Conservation (phyloP, 2,113 vertebrate species). For the Archilochus colubris region DNA sequence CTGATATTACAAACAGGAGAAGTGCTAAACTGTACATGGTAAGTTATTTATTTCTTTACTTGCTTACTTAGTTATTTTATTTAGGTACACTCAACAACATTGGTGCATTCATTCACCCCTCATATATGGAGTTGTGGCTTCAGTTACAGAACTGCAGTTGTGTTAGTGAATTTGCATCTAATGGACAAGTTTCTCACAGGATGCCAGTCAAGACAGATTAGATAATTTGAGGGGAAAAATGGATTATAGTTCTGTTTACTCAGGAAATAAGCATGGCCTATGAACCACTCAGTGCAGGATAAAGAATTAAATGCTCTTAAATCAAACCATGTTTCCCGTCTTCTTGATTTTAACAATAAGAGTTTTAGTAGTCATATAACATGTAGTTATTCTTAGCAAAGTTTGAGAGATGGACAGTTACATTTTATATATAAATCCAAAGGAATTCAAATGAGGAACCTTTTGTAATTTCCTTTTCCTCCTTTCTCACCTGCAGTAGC, state of each 20-base stretch:
- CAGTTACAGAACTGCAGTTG: neutral
- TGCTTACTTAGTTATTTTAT: neutral
- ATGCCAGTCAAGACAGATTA: neutral
- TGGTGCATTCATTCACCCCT: neutral
- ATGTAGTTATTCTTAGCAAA: neutral
- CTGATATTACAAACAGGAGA: conserved; percentile 88
- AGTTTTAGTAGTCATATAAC: neutral
- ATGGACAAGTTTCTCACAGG: neutral
- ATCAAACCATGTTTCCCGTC: neutral
- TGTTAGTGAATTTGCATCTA: neutral
- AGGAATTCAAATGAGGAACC: neutral
- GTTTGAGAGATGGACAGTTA: neutral
- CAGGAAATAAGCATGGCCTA: neutral
- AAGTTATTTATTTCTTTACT: neutral
- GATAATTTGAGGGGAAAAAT: neutral
- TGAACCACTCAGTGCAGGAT: neutral
- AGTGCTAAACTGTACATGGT: conserved; percentile 91
- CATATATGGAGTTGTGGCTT: neutral
- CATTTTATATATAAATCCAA: neutral
- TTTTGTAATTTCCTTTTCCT: neutral
- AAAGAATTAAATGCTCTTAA: neutral
- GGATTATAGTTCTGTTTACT: neutral
- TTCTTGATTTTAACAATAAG: neutral
- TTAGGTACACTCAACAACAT: neutral
- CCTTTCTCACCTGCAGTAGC: neutral